These are phyloP conservation scores for Dicyrtomina minuta DNA, from an alignment of 2,888 invertebrate genomes.

Conservation along the genomic window DNA sequence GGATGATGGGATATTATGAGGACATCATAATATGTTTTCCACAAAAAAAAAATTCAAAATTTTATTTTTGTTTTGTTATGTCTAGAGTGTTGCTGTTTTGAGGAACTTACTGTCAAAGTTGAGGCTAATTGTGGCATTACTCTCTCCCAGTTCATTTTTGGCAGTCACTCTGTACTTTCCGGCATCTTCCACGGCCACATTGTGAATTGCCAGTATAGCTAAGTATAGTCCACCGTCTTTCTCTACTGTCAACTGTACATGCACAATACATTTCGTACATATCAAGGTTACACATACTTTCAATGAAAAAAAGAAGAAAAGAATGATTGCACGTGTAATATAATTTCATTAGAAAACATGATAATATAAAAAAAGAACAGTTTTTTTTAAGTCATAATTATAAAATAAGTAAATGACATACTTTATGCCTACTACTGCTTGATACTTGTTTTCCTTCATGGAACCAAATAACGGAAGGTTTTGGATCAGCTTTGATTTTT, in stretches of 20 bases:
- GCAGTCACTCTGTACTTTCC: conserved; percentile 96
- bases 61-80: too few relatives aligned
- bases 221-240: conserved; percentile 92
- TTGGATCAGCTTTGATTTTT: conserved; percentile 89
- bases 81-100: not conserved
- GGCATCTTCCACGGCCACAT: conserved; percentile 94
- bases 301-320: not conserved
- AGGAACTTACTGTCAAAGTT: conserved; percentile 94
- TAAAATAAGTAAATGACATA: conserved; percentile 58
- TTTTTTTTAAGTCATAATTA: too few relatives aligned
- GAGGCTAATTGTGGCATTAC: conserved; percentile 93
- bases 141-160: conserved; percentile 96
- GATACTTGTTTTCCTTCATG: conserved; percentile 81
- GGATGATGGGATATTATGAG: too few relatives aligned
- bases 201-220: conserved; percentile 87
- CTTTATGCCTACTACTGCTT: conserved; percentile 83
- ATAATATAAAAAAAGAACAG: too few relatives aligned
- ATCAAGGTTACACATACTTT: not conserved
- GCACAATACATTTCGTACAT: too few relatives aligned
- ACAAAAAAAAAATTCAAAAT: too few relatives aligned
- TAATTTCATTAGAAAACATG: too few relatives aligned
- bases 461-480: conserved; percentile 85
- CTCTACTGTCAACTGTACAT: conserved; percentile 73
- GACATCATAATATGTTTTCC: too few relatives aligned
- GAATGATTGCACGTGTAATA: too few relatives aligned